Conservation (phyloP, 2,113 vertebrate genomes). For the Cinclus mexicanus region DNA sequence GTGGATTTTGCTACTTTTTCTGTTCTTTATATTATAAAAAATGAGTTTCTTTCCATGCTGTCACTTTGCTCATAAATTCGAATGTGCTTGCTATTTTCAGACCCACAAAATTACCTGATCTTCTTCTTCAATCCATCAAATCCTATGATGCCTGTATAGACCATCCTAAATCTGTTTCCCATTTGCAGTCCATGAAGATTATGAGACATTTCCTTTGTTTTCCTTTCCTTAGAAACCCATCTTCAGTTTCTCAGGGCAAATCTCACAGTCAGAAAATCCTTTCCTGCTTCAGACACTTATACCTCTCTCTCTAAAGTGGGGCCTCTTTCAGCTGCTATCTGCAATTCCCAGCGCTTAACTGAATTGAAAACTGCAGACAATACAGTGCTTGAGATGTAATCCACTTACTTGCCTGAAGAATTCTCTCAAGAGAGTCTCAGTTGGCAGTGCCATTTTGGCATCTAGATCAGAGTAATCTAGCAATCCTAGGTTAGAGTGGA, state of each 20-base stretch:
- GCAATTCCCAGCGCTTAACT: neutral
- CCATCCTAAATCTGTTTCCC: neutral
- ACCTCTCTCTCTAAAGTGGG: neutral
- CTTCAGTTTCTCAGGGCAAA: neutral
- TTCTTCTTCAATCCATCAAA: neutral
- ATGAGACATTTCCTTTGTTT: neutral
- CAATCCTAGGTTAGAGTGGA: neutral
- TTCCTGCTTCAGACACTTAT: neutral
- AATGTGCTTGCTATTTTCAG: neutral
- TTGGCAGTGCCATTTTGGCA: neutral
- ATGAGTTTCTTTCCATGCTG: fast-evolving
- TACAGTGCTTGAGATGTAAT: neutral
- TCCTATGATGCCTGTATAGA: neutral
- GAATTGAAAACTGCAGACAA: neutral
- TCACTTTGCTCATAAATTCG: neutral
- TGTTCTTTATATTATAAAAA: neutral
- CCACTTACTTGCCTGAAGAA: neutral
- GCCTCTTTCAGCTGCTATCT: neutral
- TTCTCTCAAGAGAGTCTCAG: neutral
- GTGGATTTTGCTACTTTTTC: neutral
- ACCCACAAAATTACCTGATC: neutral
- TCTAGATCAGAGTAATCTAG: neutral
- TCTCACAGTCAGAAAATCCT: neutral
- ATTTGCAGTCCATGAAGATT: neutral
- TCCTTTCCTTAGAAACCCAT: neutral